Evolutionary conservation across 2,113 vertebrate genomes (phyloP).

Genomic region (Hyperoodon ampullatus): DNA sequence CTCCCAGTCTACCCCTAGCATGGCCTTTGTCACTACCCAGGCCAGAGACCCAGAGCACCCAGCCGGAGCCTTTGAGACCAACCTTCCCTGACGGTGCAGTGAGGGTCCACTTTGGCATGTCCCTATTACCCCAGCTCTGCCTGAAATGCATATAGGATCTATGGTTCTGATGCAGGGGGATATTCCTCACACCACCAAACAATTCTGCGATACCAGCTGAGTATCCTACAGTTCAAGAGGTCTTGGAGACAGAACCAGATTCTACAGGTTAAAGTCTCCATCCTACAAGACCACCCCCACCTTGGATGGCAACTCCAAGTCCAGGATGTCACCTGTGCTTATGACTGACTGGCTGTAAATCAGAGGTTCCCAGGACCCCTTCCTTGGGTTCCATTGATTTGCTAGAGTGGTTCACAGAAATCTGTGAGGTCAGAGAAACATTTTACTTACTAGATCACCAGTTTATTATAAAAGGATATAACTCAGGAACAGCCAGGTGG

Average conservation of each 20-base stretch:
- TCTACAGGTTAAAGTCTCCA: not conserved
- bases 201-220: not conserved
- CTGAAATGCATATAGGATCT: not conserved
- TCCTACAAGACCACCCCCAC: too few relatives aligned
- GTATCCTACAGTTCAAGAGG: not conserved
- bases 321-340: not conserved
- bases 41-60: not conserved
- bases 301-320: not conserved
- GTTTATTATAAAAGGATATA: not conserved
- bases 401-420: not conserved
- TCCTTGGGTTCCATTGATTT: not conserved
- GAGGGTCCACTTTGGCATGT: not conserved
- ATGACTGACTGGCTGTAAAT: not conserved
- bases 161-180: not conserved
- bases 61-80: not conserved
- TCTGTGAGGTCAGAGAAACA: not conserved
- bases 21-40: not conserved
- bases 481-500: not conserved
- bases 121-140: not conserved
- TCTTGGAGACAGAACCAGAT: not conserved
- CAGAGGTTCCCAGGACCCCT: not conserved
- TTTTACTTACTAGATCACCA: not conserved
- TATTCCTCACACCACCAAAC: not conserved
- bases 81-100: rapidly evolving
- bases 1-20: not conserved